Evolutionary conservation across 2,888 invertebrate species (phyloP).

Genomic region (Aradus depressus): DNA sequence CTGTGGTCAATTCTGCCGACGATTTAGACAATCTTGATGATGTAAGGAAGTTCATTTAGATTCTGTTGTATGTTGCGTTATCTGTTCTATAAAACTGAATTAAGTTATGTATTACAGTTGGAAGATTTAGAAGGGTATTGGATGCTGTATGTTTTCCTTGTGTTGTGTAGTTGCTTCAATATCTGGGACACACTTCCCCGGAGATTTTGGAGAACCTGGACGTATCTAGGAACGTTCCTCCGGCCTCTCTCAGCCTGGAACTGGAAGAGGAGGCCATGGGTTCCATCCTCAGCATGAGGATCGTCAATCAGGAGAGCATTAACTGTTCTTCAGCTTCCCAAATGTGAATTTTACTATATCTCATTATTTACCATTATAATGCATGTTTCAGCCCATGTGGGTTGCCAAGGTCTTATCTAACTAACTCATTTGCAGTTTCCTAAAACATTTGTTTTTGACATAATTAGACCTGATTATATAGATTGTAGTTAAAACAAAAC

Average conservation of each 20-base stretch:
- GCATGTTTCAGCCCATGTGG: neutral
- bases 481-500: neutral
- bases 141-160: conserved; percentile 3
- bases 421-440: neutral
- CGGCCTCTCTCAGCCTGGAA: conserved; percentile 56
- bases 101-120: too few relatives aligned
- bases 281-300: conserved; percentile 70
- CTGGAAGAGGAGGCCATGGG: conserved; percentile 78
- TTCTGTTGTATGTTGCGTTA: too few relatives aligned
- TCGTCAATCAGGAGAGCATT: conserved; percentile 58
- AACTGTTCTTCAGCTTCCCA: neutral
- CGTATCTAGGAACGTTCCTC: conserved; percentile 65
- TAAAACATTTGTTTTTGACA: neutral
- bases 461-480: neutral
- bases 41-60: conserved; percentile 43
- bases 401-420: neutral
- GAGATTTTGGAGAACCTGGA: conserved; percentile 63
- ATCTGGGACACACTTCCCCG: conserved; percentile 83
- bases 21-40: conserved; percentile 88
- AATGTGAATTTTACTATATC: conserved; percentile 9
- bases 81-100: too few relatives aligned
- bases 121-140: too few relatives aligned
- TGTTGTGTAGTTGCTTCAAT: conserved; percentile 60
- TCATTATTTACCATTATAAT: neutral
- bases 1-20: conserved; percentile 66